Percentiles rank a stretch among this genome's conserved stretches.
These are phyloP conservation scores for Moxostoma hubbsi DNA, from an alignment of 2,797 vertebrate species.

Conservation along the genomic window DNA sequence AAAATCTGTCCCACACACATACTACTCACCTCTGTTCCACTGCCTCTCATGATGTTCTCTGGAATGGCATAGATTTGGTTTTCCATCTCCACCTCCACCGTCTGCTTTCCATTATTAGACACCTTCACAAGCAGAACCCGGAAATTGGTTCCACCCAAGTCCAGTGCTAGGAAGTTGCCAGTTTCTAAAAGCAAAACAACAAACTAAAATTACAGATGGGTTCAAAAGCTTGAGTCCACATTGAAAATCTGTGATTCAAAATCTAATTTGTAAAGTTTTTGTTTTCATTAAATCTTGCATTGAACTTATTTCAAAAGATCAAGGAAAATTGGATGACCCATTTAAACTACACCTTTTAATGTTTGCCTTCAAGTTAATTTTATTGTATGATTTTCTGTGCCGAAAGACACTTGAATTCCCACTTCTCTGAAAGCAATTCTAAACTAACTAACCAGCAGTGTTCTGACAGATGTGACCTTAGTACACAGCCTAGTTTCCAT, in stretches of 20 bases:
- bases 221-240: no score
- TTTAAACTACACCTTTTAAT: background rate
- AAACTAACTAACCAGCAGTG: background rate
- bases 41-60: slow-evolving; percentile 89
- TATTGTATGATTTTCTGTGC: background rate
- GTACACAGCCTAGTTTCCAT: no score
- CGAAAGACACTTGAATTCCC: background rate
- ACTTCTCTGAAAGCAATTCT: background rate
- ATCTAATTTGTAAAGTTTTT: no score
- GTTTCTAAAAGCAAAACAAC: slow-evolving; percentile 76
- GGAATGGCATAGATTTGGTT: slow-evolving; percentile 93
- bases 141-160: slow-evolving; percentile 93
- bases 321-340: background rate
- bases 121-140: slow-evolving; percentile 90
- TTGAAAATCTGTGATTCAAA: no score
- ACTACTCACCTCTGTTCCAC: slow-evolving; percentile 82
- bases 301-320: background rate
- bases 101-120: slow-evolving; percentile 84
- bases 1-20: background rate
- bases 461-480: no score
- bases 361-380: background rate
- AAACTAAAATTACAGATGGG: no score
- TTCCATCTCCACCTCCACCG: slow-evolving; percentile 95
- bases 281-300: background rate
- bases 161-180: slow-evolving; percentile 91